phyloP scores from a whole-genome alignment of 2,888 invertebrate species.

The Plusia festucae region DNA sequence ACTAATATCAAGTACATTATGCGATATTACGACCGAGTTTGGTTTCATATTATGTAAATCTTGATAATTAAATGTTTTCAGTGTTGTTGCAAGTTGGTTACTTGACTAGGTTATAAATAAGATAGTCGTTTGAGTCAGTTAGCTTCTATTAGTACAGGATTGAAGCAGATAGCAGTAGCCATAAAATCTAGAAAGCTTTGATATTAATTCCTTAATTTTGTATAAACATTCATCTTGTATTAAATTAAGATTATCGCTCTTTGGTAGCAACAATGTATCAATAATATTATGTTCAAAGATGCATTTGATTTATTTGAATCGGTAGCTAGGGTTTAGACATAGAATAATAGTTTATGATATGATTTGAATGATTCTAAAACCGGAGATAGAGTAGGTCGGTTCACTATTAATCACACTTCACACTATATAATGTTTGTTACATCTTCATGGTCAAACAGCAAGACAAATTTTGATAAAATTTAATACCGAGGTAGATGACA shows the following conservation, averaged over 20 bases:
- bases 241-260: background rate
- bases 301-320: background rate
- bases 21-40: constrained; percentile 35
- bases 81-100: constrained; percentile 9
- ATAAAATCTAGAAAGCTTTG: background rate
- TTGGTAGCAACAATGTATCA: background rate
- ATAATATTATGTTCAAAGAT: background rate
- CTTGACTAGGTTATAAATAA: background rate
- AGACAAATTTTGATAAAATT: too few species aligned
- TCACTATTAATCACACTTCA: too few species aligned
- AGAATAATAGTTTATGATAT: too few species aligned
- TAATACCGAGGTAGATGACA: too few species aligned
- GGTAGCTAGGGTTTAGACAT: too few species aligned
- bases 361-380: too few species aligned
- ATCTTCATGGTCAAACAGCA: too few species aligned
- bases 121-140: constrained; percentile 4
- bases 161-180: background rate
- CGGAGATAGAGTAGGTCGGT: too few species aligned
- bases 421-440: too few species aligned
- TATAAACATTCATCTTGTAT: background rate
- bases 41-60: constrained; percentile 26
- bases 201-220: background rate
- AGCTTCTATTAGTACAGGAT: constrained; percentile 1
- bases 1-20: constrained; percentile 41
- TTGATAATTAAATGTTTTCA: constrained; percentile 22